phyloP scores from a whole-genome alignment of 23 tunicate species.

The Oikopleura dioica region DNA sequence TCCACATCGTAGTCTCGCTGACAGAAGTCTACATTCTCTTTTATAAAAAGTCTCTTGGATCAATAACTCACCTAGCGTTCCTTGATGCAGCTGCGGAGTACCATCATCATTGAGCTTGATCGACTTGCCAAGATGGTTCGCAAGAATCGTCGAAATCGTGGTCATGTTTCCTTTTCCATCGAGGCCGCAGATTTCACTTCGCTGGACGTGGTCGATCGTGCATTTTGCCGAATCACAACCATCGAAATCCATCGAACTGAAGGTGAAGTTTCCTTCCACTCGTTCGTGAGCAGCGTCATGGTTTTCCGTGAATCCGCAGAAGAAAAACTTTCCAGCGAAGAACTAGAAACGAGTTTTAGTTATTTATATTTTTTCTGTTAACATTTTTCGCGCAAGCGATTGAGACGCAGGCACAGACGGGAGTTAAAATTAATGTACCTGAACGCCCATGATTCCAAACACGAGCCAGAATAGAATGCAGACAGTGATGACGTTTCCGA shows the following conservation, averaged over 20 bases:
- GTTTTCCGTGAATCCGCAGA: slow-evolving; percentile 17
- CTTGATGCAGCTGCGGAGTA: neutral
- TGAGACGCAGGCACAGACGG: no score
- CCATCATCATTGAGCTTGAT: neutral
- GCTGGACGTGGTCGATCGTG: neutral
- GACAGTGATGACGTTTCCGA: slow-evolving; percentile 72
- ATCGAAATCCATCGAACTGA: neutral
- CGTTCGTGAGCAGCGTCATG: neutral
- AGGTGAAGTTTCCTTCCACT: neutral
- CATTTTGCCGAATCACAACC: neutral
- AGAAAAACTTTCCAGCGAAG: slow-evolving; percentile 51
- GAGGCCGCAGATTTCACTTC: no score
- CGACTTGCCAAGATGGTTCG: neutral
- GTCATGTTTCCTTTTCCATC: neutral
- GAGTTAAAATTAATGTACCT: no score
- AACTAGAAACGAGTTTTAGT: no score
- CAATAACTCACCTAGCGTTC: no score
- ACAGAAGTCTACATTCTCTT: no score
- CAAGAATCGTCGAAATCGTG: neutral
- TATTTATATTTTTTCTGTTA: no score
- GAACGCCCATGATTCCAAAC: slow-evolving; percentile 79
- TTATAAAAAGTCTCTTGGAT: no score
- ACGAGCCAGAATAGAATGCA: slow-evolving; percentile 74
- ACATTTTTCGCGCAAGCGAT: no score
- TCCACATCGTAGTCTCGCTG: neutral